Evolutionary conservation across 1,140 invertebrate genomes (phyloP).

Genomic region (Drosophila guanche): DNA sequence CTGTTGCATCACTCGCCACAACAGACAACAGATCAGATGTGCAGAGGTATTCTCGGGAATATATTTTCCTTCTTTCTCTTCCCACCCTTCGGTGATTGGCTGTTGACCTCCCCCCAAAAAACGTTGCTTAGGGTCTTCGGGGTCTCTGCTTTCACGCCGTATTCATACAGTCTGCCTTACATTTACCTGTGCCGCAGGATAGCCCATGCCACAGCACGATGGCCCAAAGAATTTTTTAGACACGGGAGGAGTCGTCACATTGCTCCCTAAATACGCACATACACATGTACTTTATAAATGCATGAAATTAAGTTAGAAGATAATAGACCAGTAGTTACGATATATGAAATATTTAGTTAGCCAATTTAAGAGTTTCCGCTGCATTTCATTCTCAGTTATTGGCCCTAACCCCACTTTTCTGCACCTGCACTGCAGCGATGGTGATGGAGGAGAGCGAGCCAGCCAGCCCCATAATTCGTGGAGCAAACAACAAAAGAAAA

Average conservation of each 20-base stretch:
- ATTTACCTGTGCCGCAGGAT: conserved; percentile 65
- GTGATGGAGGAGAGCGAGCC: conserved; percentile 24
- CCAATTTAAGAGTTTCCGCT: conserved; percentile 16
- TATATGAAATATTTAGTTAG: conserved; percentile 45
- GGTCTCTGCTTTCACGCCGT: conserved; percentile 55
- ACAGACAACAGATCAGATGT: conserved; percentile 61
- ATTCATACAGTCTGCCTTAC: conserved; percentile 10
- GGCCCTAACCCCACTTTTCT: conserved; percentile 76
- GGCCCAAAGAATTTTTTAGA: conserved; percentile 22
- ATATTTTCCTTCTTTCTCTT: conserved; percentile 25
- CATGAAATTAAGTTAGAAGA: conserved; percentile 9
- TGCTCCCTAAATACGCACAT: conserved; percentile 32
- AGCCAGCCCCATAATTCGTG: conserved; percentile 66
- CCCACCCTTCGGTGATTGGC: conserved; percentile 43
- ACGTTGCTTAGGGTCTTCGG: conserved; percentile 35
- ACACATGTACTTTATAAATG: conserved; percentile 24
- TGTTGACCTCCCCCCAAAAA: conserved; percentile 66
- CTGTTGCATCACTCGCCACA: conserved; percentile 67
- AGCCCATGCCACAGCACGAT: conserved; percentile 4
- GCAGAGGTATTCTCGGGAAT: conserved; percentile 39
- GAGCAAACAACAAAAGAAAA: conserved; percentile 80
- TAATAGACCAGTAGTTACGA: conserved; percentile 37
- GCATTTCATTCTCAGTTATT: conserved; percentile 39
- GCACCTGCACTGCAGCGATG: conserved; percentile 63
- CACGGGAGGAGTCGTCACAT: conserved; percentile 37